These are phyloP conservation scores for Phoeniculus purpureus DNA, from an alignment of 2,797 vertebrate species.

Conservation along the genomic window DNA sequence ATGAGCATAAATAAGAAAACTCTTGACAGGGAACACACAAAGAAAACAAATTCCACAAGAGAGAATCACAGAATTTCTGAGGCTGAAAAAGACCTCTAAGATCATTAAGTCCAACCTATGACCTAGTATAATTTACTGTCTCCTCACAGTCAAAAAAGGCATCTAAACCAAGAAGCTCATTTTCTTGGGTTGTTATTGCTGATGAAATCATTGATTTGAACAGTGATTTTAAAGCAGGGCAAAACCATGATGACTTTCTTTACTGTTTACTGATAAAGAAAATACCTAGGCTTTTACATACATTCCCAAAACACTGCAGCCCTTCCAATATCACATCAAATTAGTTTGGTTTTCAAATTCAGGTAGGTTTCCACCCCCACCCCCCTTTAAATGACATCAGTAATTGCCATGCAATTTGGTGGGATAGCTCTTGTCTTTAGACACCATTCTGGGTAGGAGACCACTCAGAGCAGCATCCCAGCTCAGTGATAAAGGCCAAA, in stretches of 20 bases:
- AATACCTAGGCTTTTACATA: background rate
- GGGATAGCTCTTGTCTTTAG: background rate
- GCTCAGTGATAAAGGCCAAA: background rate
- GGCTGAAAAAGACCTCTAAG: too few species aligned
- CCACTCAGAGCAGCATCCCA: background rate
- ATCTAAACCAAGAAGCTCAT: background rate
- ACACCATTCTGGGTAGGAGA: background rate
- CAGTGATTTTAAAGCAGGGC: background rate
- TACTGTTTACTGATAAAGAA: background rate
- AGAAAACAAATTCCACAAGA: slow-evolving; percentile 2
- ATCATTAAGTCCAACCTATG: too few species aligned
- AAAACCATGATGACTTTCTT: background rate
- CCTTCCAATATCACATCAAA: background rate
- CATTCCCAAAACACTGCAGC: background rate
- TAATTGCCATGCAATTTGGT: background rate
- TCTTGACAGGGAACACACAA: slow-evolving; percentile 13
- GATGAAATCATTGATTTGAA: background rate
- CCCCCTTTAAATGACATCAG: background rate
- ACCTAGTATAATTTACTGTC: background rate
- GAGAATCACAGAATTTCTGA: too few species aligned
- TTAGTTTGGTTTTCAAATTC: background rate
- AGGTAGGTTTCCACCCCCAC: background rate
- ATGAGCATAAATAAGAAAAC: background rate
- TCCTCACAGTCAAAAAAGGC: background rate
- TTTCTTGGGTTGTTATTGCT: background rate